Evolutionary conservation across 2,888 invertebrate species (phyloP).

Genomic region (Chironomus riparius): DNA sequence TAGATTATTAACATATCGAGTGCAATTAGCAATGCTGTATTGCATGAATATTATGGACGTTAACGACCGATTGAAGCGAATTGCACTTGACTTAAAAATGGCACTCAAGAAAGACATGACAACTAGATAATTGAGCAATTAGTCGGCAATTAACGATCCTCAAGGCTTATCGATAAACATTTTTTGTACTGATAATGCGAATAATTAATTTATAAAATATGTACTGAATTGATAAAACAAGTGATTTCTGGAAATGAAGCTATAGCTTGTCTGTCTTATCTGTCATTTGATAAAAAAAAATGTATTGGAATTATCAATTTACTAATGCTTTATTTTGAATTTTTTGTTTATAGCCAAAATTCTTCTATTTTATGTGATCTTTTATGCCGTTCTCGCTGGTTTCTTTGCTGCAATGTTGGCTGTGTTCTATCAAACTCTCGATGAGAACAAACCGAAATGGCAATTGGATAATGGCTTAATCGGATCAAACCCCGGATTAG

Average conservation of each 20-base stretch:
- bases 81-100: no score
- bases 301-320: not conserved
- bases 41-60: no score
- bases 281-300: not conserved
- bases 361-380: constrained; percentile 89
- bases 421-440: constrained; percentile 89
- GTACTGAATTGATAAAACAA: no score
- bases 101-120: no score
- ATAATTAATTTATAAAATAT: no score
- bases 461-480: constrained; percentile 77
- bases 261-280: not conserved
- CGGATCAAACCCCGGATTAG: constrained; percentile 80
- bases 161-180: no score
- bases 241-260: not conserved
- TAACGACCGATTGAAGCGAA: no score
- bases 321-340: not conserved
- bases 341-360: constrained; percentile 78
- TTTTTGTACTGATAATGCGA: no score
- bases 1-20: no score
- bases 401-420: constrained; percentile 93
- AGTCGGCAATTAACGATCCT: no score
- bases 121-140: no score
- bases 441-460: constrained; percentile 80
- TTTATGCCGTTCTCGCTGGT: constrained; percentile 83
- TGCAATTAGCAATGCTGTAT: no score